These are phyloP conservation scores for Lasioglossum marginatum DNA, from an alignment of 2,888 invertebrate genomes.

Conservation along the genomic window DNA sequence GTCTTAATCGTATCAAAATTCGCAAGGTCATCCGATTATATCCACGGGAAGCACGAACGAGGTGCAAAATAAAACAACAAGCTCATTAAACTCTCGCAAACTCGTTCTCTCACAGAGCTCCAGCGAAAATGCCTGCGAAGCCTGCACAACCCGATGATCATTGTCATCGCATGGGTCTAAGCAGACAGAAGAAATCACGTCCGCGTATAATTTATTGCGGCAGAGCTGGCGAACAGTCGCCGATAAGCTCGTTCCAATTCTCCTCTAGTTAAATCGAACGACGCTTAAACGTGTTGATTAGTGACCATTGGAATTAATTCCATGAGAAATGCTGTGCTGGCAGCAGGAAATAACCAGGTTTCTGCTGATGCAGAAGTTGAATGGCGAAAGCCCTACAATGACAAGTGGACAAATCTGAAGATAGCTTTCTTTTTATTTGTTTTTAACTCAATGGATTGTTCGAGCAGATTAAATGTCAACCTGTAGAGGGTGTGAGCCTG, in stretches of 20 bases:
- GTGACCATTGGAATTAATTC: neutral
- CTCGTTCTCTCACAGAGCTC: neutral
- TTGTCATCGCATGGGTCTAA: neutral
- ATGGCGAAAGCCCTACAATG: neutral
- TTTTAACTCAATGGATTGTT: neutral
- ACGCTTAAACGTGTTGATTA: conserved; percentile 1
- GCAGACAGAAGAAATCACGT: conserved; percentile 10
- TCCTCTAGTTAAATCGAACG: conserved; percentile 7
- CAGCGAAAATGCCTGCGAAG: neutral
- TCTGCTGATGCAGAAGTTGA: neutral
- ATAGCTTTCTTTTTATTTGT: neutral
- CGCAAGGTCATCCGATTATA: neutral
- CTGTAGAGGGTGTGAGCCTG: neutral
- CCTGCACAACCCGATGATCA: neutral
- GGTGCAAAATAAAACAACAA: neutral
- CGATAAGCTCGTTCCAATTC: conserved; percentile 15
- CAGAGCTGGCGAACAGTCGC: neutral
- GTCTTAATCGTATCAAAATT: neutral
- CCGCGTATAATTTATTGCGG: conserved; percentile 27
- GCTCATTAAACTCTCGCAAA: neutral
- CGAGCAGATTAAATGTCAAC: neutral
- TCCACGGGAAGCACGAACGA: neutral
- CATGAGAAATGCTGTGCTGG: neutral
- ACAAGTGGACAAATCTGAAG: neutral
- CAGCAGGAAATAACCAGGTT: neutral